A percentile compares a stretch with the other conserved stretches of the same genome.
Evolutionary conservation across 2,113 vertebrate species (phyloP).

Genomic region (Dendropsophus ebraccatus): DNA sequence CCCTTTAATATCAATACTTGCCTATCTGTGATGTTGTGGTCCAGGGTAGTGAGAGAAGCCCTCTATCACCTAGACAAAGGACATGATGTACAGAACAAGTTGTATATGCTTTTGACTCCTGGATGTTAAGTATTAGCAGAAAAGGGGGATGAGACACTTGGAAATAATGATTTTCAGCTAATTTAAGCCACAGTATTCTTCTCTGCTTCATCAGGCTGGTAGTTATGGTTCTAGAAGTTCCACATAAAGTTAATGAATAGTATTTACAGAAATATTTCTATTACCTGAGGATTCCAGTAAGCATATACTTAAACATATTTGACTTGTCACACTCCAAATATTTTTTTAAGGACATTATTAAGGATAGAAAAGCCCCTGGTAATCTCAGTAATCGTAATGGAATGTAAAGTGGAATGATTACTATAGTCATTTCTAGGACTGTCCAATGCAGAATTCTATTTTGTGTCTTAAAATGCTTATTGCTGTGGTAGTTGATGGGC

Average conservation of each 20-base stretch:
- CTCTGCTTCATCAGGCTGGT: not conserved
- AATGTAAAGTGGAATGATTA: slow-evolving; percentile 41
- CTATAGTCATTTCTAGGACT: not conserved
- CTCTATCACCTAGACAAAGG: not conserved
- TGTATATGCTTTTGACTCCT: not conserved
- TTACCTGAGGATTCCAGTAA: slow-evolving; percentile 10
- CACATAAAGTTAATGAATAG: not conserved
- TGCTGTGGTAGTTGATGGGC: not conserved
- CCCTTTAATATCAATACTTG: too few relatives aligned
- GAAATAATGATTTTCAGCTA: slow-evolving; percentile 1
- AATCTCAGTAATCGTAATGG: slow-evolving; percentile 40
- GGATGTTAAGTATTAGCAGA: not conserved
- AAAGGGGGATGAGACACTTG: not conserved
- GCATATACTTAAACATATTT: slow-evolving; percentile 45
- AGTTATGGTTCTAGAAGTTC: slow-evolving; percentile 10
- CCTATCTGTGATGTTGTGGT: too few relatives aligned
- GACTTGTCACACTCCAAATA: slow-evolving; percentile 29
- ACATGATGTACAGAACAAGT: not conserved
- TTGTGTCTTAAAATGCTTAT: not conserved
- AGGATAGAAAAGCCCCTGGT: not conserved
- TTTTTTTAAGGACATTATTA: slow-evolving; percentile 41
- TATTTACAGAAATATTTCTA: slow-evolving; percentile 35
- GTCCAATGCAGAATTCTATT: not conserved
- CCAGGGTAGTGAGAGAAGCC: too few relatives aligned
- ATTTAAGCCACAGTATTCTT: not conserved